Evolutionary conservation across 2,888 invertebrate species (phyloP), one percentile per base, ranked within the genome.

Genomic region (Conistra vaccinii): DNA sequence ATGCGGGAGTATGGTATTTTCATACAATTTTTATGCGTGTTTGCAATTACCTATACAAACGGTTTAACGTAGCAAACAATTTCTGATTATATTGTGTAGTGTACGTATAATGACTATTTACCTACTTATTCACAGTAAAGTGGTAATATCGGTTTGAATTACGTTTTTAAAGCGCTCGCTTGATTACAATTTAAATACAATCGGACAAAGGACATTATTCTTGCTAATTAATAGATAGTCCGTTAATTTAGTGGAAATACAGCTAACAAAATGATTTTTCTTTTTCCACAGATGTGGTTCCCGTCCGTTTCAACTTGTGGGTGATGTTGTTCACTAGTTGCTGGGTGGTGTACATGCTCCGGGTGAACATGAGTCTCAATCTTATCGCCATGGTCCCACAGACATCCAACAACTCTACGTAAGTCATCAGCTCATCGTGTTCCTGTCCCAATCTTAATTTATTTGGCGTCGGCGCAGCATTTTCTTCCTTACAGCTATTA

Each of bases 331-430:
- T 98, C 91, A 97, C 98, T 76, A 97, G 97, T 81, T 98, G 98
- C 86, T 97, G 98, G 94, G 97, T 97, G 84, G 97, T 97, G 26
- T 98, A 98, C 94, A 98, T 98, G 97, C 96, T 98, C 83, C 97
- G 98, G 69, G 97, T 98, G 2, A 98, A 98, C 91, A 97, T 98
- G 95, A 98, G 98, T 26, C 97, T 98, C 69, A 98, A 97, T 85
- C 96, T 98, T 58, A 97, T 98, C 63, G 98, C 98, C 10, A 98
- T 98, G 98, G 97, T 97, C 5, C 96, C 97, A 1, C 94, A 94
- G 48, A 84, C 89, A 10, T 87, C 92, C 39, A 93, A 91, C 60
- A 93, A 95, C 80, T 80, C 85, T 48, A 87, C 93, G 94, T 94
- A 88, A 92, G 92, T 88, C 35, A 67, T 55, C 9, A 66, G 17